These are phyloP conservation scores for Drosophila pseudotakahashii DNA, from an alignment of 2,888 invertebrate genomes.

Conservation along the genomic window DNA sequence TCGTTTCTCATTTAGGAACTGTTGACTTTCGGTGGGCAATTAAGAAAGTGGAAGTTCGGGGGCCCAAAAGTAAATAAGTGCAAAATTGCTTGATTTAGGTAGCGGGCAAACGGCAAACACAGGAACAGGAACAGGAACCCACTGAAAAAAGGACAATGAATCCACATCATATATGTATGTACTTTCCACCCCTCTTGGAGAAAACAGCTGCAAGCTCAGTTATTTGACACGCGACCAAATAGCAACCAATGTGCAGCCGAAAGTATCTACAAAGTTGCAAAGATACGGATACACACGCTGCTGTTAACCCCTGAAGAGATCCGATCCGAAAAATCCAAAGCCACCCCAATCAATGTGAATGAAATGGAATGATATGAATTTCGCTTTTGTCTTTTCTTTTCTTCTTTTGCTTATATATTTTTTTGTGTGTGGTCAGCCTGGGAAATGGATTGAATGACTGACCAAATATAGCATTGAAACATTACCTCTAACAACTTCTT, in stretches of 20 bases:
- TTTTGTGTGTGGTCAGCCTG: conserved; percentile 38
- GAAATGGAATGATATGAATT: conserved; percentile 30
- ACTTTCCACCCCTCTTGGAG: conserved; percentile 14
- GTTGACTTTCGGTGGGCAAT: conserved; percentile 36
- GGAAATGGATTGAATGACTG: conserved; percentile 26
- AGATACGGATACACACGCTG: conserved; percentile 21
- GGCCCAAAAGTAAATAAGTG: conserved; percentile 31
- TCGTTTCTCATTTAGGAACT: conserved; percentile 1
- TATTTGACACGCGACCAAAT: conserved; percentile 68
- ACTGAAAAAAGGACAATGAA: conserved; percentile 4
- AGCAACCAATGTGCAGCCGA: conserved; percentile 15
- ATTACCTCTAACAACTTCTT: no score
- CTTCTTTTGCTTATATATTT: no score
- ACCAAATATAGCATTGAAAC: no score
- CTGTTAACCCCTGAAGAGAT: conserved; percentile 18
- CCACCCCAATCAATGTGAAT: conserved; percentile 35
- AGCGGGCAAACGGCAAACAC: conserved; percentile 5
- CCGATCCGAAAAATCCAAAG: conserved; percentile 11
- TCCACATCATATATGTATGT: not conserved
- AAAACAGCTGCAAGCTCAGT: conserved; percentile 43
- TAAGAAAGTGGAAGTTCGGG: conserved; percentile 17
- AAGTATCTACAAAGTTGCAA: conserved; percentile 32
- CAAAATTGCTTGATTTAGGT: conserved; percentile 30
- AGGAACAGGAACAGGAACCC: conserved; percentile 2
- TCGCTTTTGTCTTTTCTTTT: conserved; percentile 6